Evolutionary conservation across 1,140 invertebrate genomes (phyloP), one percentile per base, ranked within the genome.

Genomic region (Drosophila aff.): DNA sequence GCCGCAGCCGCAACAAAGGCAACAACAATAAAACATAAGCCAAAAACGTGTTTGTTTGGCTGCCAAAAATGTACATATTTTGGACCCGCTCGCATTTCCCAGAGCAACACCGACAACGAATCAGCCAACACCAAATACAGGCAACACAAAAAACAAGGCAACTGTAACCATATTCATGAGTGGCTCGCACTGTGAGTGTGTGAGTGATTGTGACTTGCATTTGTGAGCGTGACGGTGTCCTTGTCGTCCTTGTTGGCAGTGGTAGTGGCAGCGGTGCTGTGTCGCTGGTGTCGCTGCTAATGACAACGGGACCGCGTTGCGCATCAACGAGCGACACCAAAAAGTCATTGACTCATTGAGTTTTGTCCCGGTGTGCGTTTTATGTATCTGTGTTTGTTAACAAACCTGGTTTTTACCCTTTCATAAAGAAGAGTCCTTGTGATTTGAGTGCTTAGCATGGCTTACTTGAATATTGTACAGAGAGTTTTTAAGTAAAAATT

Each of bases 291-390:
- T 89, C 87, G 84, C 87, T 89, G 82, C 84, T 89, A 89, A 89
- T 89, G 84, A 89, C 84, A 89, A 89, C 85, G 85, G 71, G 59
- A 72, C 81, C 77, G 81, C 78, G 84, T 71, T 82, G 81, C 85
- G 85, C 84, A 89, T 89, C 84, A 89, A 90, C 85, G 84, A 79
- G 57, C 84, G 78, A 89, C 84, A 89, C 84, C 84, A 84, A 81
- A 89, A 89, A 89, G 84, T 89, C 84, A 89, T 89, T 89, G 84
- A 89, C 84, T 89, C 84, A 84, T 89, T 89, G 84, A 89, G 84
- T 81, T 90, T 77, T 53, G 62, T 65, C 53, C 46, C 40, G 26
- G 44, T 59, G 55, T 62, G 76, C 33, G 31, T 57, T 57, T 47
- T 40, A n/a, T 68, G 61, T 63, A 31, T 68, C 46, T 43, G 53